Base-by-base conservation (phyloP, 2,888 invertebrate genomes). In the Diarsia dahlii region DNA sequence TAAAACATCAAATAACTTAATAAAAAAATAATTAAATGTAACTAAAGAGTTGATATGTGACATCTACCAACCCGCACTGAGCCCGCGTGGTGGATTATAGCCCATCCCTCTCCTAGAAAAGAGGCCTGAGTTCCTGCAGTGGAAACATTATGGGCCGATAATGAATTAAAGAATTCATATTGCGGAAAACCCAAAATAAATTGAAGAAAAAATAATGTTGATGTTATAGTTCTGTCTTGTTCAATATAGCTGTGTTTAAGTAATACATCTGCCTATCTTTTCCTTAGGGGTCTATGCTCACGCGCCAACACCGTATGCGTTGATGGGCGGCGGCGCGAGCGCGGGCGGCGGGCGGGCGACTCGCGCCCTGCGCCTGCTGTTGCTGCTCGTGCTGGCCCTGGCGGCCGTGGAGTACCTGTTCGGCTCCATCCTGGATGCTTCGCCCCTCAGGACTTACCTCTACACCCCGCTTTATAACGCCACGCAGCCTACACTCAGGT, bases 381-480 rank as follows among this genome's bases (percentile, higher is more conserved):
- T 96, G 78, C 92, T 96, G 86, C 94, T 97, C 88, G 97, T 98
- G 90, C 93, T 98, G 84, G 97, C 97, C 80, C 97, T 98, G 72
- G 97, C 98, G 73, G 97, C 97, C n/a, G 96, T 98, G 70, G 98
- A 98, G 94, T 98, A 97, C 95, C 97, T 97, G 82, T 97, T 97
- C 94, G 98, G 97, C 87, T 97, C 97, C 73, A 97, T 97, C 80
- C 95, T 97, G 82, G 97, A 97, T 90, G 95, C 95, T 23, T 97
- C 97, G 71, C 95, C 95, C 52, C 92, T 96, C 86, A 87, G 94
- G 88, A 94, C 97, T 80, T 95, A 95, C 87, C 90, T 97, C 81
- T 93, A 97, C 92, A 97, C 97, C 78, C 96, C 96, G 63, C 86
- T 92, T 2, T 94, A 94, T 80, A 96, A 96, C 92, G 93, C 95